These are phyloP conservation scores for Acrocephalus scirpaceus DNA, from an alignment of 2,797 vertebrate genomes.

Conservation along the genomic window DNA sequence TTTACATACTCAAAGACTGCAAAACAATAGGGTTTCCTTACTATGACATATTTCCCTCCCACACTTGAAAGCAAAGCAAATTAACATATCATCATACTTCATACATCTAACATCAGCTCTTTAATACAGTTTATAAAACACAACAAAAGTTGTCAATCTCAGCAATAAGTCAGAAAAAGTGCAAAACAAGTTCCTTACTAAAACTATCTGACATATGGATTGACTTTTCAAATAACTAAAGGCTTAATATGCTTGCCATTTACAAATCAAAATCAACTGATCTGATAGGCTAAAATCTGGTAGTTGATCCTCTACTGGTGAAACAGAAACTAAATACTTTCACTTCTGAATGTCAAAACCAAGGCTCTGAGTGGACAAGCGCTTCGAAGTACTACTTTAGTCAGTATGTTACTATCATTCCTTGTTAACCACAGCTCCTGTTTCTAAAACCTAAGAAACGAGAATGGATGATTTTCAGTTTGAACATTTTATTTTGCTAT, in stretches of 20 bases:
- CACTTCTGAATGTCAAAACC: background rate
- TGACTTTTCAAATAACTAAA: conserved; percentile 19
- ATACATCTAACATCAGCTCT: conserved; percentile 31
- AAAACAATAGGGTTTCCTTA: conserved; percentile 53
- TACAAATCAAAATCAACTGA: conserved; percentile 16
- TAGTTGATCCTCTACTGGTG: background rate
- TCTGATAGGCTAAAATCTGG: background rate
- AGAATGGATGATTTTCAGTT: background rate
- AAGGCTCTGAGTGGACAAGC: background rate
- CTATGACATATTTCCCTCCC: conserved; percentile 32
- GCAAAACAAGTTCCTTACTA: conserved; percentile 29
- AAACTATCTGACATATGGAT: background rate
- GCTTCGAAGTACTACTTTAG: background rate
- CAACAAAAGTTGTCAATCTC: background rate
- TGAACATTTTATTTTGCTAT: background rate
- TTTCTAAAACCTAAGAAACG: background rate
- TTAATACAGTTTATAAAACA: conserved; percentile 24
- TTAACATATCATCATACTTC: conserved; percentile 3
- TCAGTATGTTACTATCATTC: background rate
- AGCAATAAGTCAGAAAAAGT: background rate
- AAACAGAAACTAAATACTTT: background rate
- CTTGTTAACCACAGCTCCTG: background rate
- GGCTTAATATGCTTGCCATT: background rate
- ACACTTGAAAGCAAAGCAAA: conserved; percentile 28
- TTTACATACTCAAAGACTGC: conserved; percentile 40